phyloP scores from a whole-genome alignment of 1,140 invertebrate species.

The Heliconius hewitsoni region DNA sequence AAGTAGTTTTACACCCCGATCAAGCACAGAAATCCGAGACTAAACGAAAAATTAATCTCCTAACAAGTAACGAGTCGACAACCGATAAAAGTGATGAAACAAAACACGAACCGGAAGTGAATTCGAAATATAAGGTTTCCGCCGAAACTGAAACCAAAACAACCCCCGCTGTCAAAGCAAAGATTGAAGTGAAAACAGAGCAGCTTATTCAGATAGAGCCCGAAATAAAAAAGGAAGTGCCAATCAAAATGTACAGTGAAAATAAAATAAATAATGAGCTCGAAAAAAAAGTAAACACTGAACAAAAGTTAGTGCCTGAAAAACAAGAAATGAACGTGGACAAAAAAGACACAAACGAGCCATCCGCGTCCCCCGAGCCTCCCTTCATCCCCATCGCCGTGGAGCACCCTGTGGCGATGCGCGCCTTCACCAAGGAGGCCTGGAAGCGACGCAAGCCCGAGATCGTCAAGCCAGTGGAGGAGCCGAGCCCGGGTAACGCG shows the following conservation, averaged over 20 bases:
- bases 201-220: background rate
- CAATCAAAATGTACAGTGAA: background rate
- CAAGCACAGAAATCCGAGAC: conserved; percentile 21
- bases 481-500: conserved; percentile 71
- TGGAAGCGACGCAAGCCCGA: conserved; percentile 68
- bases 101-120: background rate
- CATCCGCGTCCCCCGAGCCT: conserved; percentile 48
- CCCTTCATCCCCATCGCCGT: conserved; percentile 66
- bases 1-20: conserved; percentile 1
- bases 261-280: background rate
- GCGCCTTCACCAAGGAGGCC: conserved; percentile 73
- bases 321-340: conserved; percentile 7
- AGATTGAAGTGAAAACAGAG: background rate
- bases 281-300: conserved; percentile 7
- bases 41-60: background rate
- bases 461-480: conserved; percentile 74
- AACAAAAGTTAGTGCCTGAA: conserved; percentile 16
- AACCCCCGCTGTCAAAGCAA: background rate
- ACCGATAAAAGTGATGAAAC: conserved; percentile 9
- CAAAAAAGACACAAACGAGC: conserved; percentile 21
- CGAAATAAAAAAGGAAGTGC: conserved; percentile 8
- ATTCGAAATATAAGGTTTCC: background rate
- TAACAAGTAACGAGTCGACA: background rate
- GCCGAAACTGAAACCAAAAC: background rate
- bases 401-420: conserved; percentile 73